Base-by-base conservation (phyloP, 2,888 invertebrate genomes). In the Noctuana brunneofusca region DNA sequence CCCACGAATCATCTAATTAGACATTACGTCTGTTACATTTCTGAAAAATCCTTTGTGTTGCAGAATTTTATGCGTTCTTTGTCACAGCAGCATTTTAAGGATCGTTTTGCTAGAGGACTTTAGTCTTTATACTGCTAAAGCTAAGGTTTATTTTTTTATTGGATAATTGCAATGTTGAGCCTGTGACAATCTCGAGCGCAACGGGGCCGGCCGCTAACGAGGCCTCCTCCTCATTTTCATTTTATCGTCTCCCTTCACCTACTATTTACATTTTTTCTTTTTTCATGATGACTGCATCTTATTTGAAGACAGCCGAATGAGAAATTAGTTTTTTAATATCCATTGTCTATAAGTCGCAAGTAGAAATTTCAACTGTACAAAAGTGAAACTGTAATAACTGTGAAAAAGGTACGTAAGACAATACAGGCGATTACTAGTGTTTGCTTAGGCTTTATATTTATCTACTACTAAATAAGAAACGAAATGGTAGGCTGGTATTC, bases 31-130 rank as follows among this genome's bases (percentile, higher is more conserved):
- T 84, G 83, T 86, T 77, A 86, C 83, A 83, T 83, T 83, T 85
- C 83, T 82, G 82, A 84, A 86, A 88, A 52, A 83, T 85, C 86
- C 87, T 89, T 87, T 89, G 88, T 87, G 84, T 79, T 84, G 84
- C 82, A 84, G 78, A 84, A 81, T 86, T 89, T 86, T 87, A 87
- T 86, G 81, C 83, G 82, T 84, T 86, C 86, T 85, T 86, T 88
- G 85, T 87, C 81, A 76, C 78, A 75, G 72, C 76, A 77, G 78
- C 74, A 75, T 83, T 86, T 84, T 84, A 76, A 77, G 79, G 76
- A 70, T 66, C 60, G 35, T 35, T 22, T 27, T 58, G 63, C 8
- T 58, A 54, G 14, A 24, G 65, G 30, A 79, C 60, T 76, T 75
- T 77, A 53, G 63, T 69, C 79, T 73, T 72, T 85, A 77, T 58